Percentiles rank a stretch among this genome's conserved stretches.
These are phyloP conservation scores for Anisognathus igniventris DNA, from an alignment of 2,797 vertebrate genomes.

Conservation along the genomic window DNA sequence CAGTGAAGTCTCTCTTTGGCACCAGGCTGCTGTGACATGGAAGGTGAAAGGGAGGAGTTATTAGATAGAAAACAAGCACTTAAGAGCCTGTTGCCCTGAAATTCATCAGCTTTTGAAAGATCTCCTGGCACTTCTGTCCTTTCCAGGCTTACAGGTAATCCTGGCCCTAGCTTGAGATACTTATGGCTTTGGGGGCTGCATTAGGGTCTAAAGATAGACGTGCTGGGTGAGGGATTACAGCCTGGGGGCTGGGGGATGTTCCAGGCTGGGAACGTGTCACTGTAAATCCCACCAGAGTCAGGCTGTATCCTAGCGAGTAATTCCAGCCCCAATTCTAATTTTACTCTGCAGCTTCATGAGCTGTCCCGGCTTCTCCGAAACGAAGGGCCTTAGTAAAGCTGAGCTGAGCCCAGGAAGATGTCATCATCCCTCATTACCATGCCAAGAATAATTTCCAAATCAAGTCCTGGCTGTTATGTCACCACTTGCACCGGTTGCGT, in stretches of 20 bases:
- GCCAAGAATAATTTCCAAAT: background rate
- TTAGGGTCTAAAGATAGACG: background rate
- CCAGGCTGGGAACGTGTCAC: background rate
- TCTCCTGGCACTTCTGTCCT: background rate
- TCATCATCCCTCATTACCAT: background rate
- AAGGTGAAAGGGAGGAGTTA: background rate
- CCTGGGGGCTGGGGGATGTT: background rate
- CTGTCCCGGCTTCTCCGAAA: background rate
- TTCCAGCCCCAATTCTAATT: background rate
- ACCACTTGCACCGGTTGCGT: fast-evolving
- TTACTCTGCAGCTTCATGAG: background rate
- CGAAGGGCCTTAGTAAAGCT: background rate
- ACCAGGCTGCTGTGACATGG: background rate
- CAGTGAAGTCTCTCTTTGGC: background rate
- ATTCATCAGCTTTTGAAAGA: background rate
- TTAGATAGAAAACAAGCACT: fast-evolving
- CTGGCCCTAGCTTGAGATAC: background rate
- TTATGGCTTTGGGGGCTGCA: background rate
- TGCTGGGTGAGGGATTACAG: background rate
- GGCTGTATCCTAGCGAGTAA: background rate
- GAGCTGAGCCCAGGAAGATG: background rate
- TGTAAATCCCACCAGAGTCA: background rate
- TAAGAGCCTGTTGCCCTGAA: background rate
- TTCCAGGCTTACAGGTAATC: constrained; percentile 10
- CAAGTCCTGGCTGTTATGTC: background rate